Conservation (phyloP, 2,113 vertebrate species). For the Oreamnos americanus region DNA sequence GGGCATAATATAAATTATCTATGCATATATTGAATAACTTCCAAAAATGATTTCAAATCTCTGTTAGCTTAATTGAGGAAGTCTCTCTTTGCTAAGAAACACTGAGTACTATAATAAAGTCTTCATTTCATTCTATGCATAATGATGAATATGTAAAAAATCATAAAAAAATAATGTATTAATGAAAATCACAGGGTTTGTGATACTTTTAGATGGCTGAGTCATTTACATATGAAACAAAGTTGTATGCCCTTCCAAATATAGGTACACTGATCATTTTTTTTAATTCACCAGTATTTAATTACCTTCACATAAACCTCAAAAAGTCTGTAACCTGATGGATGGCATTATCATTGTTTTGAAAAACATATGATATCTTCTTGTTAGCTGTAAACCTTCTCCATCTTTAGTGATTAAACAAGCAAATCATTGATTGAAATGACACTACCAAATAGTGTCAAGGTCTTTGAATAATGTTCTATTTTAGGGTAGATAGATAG, state of each 20-base stretch:
- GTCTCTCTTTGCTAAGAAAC: slow-evolving; percentile 14
- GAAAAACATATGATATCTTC: neutral
- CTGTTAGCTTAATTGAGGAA: neutral
- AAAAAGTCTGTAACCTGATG: neutral
- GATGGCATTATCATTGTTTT: neutral
- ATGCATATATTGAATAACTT: slow-evolving; percentile 17
- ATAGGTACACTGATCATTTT: neutral
- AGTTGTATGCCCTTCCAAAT: neutral
- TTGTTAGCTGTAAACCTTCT: neutral
- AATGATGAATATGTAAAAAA: neutral
- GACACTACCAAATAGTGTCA: neutral
- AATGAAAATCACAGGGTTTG: neutral
- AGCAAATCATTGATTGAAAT: neutral
- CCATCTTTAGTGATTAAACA: neutral
- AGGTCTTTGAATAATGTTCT: neutral
- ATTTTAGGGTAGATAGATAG: neutral
- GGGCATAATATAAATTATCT: slow-evolving; percentile 26
- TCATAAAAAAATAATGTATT: neutral
- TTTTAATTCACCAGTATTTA: neutral
- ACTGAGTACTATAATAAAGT: neutral
- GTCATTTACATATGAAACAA: neutral
- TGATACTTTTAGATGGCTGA: neutral
- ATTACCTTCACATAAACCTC: neutral
- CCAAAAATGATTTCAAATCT: slow-evolving; percentile 47
- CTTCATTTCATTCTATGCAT: neutral